Conservation (phyloP, 2,113 vertebrate species). For the Capricornis sumatraensis region DNA sequence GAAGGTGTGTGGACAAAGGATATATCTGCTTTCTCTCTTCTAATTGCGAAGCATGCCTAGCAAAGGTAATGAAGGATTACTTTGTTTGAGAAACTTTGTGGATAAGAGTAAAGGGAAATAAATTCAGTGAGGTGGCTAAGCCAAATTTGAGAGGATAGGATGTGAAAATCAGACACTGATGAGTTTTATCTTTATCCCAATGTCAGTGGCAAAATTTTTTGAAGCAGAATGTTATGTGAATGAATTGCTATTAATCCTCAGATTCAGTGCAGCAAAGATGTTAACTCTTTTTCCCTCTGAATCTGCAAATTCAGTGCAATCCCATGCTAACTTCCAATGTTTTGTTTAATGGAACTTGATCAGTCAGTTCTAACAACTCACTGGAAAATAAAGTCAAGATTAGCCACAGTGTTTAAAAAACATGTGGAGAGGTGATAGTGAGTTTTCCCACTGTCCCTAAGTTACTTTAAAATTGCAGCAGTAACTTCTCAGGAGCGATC, state of each 20-base stretch:
- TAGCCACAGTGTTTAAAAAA: not conserved
- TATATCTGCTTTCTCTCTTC: not conserved
- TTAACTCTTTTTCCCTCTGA: not conserved
- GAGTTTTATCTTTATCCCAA: not conserved
- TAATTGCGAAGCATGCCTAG: not conserved
- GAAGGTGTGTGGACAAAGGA: not conserved
- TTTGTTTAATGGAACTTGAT: not conserved
- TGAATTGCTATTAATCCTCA: not conserved
- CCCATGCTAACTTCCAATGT: not conserved
- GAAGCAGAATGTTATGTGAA: not conserved
- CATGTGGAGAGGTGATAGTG: not conserved
- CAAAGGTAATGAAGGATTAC: not conserved
- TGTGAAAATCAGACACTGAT: not conserved
- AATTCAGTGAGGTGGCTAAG: not conserved
- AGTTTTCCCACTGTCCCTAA: not conserved
- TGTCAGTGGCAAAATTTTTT: not conserved
- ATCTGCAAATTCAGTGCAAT: not conserved
- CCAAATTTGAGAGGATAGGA: not conserved
- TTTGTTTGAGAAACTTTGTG: not conserved
- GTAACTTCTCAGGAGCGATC: not conserved
- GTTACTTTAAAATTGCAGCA: not conserved
- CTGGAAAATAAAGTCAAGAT: not conserved
- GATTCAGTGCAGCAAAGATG: not conserved
- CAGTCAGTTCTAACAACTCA: not conserved
- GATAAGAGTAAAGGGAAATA: constrained; percentile 13